Evolutionary conservation across 2,113 vertebrate genomes (phyloP).

Genomic region (Proterorhinus semilunaris): DNA sequence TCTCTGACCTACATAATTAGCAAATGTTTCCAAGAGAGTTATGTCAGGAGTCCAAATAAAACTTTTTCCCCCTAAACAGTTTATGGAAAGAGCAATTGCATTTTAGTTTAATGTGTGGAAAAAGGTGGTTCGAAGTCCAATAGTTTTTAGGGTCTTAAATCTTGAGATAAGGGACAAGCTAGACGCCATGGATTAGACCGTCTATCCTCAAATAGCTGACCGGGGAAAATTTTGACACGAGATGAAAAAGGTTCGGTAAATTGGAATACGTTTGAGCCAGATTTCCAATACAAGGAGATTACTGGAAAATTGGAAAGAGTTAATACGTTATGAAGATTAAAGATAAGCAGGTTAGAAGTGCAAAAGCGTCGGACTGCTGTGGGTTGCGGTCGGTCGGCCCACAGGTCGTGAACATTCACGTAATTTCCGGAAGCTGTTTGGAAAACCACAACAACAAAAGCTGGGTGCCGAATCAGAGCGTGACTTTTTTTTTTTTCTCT

Average conservation of each 20-base stretch:
- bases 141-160: constrained; percentile 25
- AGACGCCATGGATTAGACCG: constrained; percentile 37
- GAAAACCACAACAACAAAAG: too few species aligned
- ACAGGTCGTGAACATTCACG: too few species aligned
- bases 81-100: constrained; percentile 17
- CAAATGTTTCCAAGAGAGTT: constrained; percentile 19
- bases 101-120: constrained; percentile 31
- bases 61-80: constrained; percentile 17
- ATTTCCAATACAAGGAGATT: constrained; percentile 14
- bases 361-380: too few species aligned
- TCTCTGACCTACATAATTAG: constrained; percentile 18
- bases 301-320: constrained; percentile 12
- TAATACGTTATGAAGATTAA: too few species aligned
- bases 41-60: constrained; percentile 15
- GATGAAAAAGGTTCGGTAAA: constrained; percentile 27
- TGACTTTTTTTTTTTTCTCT: too few species aligned
- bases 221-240: constrained; percentile 25
- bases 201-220: constrained; percentile 30
- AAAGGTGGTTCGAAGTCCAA: constrained; percentile 28
- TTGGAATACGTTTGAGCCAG: constrained; percentile 37
- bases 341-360: too few species aligned
- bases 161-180: constrained; percentile 38
- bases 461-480: too few species aligned
- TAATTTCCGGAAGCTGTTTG: too few species aligned
- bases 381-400: too few species aligned